Evolutionary conservation across 2,113 vertebrate species (phyloP).

Genomic region (Phalacrocorax pelagicus): DNA sequence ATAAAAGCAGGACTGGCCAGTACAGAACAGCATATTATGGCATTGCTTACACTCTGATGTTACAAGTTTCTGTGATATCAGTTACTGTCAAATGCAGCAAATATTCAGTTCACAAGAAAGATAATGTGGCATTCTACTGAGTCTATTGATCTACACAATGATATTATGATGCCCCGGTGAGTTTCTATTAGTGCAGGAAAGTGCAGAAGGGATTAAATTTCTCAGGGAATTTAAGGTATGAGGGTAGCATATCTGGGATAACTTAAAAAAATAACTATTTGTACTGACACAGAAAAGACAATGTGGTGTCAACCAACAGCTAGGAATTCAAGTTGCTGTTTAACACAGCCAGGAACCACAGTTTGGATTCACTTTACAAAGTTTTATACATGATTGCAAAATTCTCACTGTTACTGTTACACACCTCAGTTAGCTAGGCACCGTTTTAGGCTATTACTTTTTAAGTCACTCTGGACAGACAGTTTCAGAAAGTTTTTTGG

Average conservation of each 20-base stretch:
- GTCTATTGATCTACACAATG: background rate
- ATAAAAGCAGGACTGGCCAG: background rate
- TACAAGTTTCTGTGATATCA: background rate
- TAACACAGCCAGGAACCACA: background rate
- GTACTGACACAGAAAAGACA: background rate
- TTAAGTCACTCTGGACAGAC: background rate
- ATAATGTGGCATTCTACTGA: background rate
- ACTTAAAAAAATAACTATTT: background rate
- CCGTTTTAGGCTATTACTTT: background rate
- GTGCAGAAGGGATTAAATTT: background rate
- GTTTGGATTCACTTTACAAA: background rate
- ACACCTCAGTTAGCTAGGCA: background rate
- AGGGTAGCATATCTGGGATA: background rate
- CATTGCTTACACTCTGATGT: background rate
- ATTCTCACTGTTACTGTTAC: fast-evolving
- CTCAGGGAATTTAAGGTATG: background rate
- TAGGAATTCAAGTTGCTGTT: background rate
- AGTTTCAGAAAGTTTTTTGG: background rate
- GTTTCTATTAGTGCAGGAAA: background rate
- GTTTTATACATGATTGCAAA: background rate
- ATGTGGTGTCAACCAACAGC: background rate
- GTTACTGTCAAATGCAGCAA: background rate
- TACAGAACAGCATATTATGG: background rate
- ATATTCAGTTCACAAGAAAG: background rate
- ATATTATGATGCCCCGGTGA: background rate